Evolutionary conservation across 2,888 invertebrate species (phyloP).

Genomic region (Glaucopsyche alexis): DNA sequence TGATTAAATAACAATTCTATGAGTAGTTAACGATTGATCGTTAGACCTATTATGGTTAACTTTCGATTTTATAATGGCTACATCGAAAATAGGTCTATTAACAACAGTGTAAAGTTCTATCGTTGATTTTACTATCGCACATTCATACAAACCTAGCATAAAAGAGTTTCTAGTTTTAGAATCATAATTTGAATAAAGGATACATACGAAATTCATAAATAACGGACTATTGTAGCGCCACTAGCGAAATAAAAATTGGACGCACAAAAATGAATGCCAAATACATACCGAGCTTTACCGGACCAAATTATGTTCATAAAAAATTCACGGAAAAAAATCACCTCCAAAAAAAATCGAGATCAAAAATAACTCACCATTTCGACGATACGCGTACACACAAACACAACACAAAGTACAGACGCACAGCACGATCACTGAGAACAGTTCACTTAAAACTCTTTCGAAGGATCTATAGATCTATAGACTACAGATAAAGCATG

Average conservation of each 20-base stretch:
- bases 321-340: neutral
- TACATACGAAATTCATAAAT: neutral
- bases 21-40: neutral
- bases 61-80: conserved; percentile 24
- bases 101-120: neutral
- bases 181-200: neutral
- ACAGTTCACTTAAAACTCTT: conserved; percentile 41
- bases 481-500: conserved; percentile 46
- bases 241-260: neutral
- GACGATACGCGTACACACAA: conserved; percentile 51
- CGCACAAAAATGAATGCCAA: neutral
- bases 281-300: neutral
- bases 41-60: conserved; percentile 1
- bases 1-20: conserved; percentile 15
- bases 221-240: neutral
- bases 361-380: conserved; percentile 63
- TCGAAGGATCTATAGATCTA: conserved; percentile 24
- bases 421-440: conserved; percentile 47
- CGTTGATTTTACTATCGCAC: too few species aligned
- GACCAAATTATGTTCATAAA: neutral
- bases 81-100: neutral
- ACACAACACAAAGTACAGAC: conserved; percentile 49
- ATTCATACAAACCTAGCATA: neutral
- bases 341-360: conserved; percentile 30
- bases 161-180: neutral